Conservation (phyloP, 2,797 vertebrate species). For the Anniella stebbinsi region DNA sequence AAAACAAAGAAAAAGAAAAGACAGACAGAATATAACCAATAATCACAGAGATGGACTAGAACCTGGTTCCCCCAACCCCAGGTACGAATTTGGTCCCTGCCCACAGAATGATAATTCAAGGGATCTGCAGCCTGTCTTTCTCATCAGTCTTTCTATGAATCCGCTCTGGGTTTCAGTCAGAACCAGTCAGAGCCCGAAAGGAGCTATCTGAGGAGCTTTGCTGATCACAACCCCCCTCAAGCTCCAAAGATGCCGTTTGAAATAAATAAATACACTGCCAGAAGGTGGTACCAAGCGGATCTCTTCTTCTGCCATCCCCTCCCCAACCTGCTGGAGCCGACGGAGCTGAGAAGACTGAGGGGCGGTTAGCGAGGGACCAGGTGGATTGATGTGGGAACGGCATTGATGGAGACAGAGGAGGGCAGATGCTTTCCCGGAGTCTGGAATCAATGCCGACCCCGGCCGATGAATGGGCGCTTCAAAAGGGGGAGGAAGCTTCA, state of each 20-base stretch:
- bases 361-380: conserved; percentile 67
- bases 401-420: conserved; percentile 74
- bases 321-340: conserved; percentile 59
- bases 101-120: too few species aligned
- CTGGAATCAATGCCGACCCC: conserved; percentile 73
- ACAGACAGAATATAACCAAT: too few species aligned
- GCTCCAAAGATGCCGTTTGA: neutral
- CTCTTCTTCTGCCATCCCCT: conserved; percentile 43
- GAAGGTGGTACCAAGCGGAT: conserved; percentile 28
- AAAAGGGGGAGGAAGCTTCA: conserved; percentile 64
- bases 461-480: conserved; percentile 69
- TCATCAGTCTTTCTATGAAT: too few species aligned
- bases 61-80: too few species aligned
- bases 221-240: too few species aligned
- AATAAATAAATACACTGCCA: neutral
- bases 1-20: too few species aligned
- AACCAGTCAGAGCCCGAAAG: too few species aligned
- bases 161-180: too few species aligned
- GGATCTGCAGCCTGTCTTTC: too few species aligned
- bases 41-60: too few species aligned
- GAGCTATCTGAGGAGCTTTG: too few species aligned
- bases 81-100: too few species aligned
- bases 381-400: conserved; percentile 79
- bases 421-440: conserved; percentile 73
- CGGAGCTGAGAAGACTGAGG: conserved; percentile 66